Base-by-base conservation (phyloP, 2,888 invertebrate genomes). In the Trisateles emortualis region DNA sequence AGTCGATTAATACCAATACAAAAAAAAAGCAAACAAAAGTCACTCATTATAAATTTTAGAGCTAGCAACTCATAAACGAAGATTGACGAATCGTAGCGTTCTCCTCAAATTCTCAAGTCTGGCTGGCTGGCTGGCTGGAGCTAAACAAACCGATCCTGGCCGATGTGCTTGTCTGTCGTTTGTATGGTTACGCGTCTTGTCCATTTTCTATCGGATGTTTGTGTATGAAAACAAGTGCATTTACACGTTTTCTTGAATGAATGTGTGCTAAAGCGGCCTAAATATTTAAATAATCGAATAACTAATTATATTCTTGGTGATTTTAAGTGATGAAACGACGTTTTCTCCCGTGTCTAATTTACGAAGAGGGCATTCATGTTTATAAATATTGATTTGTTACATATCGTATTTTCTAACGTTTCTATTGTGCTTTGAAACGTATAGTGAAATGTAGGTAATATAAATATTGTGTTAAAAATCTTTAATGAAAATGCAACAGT, bases 301-400 rank as follows among this genome's bases (percentile, higher is more conserved):
- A 57, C 52, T 46, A 60, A 35, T 33, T 39, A 29, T 68, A 55
- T 60, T 65, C 67, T 52, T 45, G 59, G 76, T 73, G 70, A 64
- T 64, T 65, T 65, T 72, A 56, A 52, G 76, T 76, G 72, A 66
- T 68, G 59, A 73, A 68, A 68, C 67, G 58, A 62, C 58, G 58
- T 73, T 75, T 76, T 74, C 63, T 51, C 66, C 57, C 62, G 64
- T 72, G 70, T 74, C 65, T 53, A 67, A 67, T 72, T 78, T 76
- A 78, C 83, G 83, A 81, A 82, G 82, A 82, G 83, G 82, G 86
- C 86, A 81, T 88, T 84, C 81, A 80, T 92, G 92, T 92, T 90
- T 90, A 88, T 90, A 92, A 90, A 90, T 92, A 92, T 92, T 92
- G 92, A 92, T 92, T 90, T 89, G 87, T 87, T 84, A 79, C 82